Evolutionary conservation across 2,797 vertebrate genomes (phyloP), one percentile per base, ranked within the genome.

Genomic region (Sebastes vulpes): DNA sequence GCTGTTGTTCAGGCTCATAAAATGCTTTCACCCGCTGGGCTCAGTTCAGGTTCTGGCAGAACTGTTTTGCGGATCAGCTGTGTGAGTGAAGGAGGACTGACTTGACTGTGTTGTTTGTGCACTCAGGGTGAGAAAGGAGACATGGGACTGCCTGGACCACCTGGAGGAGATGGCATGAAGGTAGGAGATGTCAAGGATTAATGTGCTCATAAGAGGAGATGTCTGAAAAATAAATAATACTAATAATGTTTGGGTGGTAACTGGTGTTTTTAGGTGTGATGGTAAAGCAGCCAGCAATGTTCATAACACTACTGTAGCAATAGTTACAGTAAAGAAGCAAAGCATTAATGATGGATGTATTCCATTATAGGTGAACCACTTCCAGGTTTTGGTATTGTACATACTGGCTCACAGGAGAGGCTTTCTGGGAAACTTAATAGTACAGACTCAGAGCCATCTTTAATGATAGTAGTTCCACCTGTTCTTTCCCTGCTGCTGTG

Each of bases 51-150:
- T 42, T 63, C 8, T 14, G 3, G 25, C 14, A 35, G 14, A 21
- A 31, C 38, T 23, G n/a, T 50, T 64, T 21, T n/a, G 5, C 5
- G 56, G 21, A 29, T 57, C 21, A 63, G 46, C 48, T 69, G 46
- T 54, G 20, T 14, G 5, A 28, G 9, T 56, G 4, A 32, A 26
- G n/a, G 11, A 7, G 21, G 28, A 64, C 16, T 46, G 35, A 6
- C 58, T 69, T 35, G 35, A 69, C 58, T 46, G 9, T 4, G 10
- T 20, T 72, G 4, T 77, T 53, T 82, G 29, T 87, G 20, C 83
- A 18, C 18, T 67, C 85, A 98, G 98, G 98, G 98, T 0, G 95
- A 96, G 72, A 96, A 96, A 85, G 98, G 98, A 77, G 95, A 96
- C 25, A 60, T 82, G 42, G 96, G 96, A 5, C 68, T 85, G 6